These are phyloP conservation scores for Dipodomys merriami DNA, from an alignment of 2,113 vertebrate species.

Conservation along the genomic window DNA sequence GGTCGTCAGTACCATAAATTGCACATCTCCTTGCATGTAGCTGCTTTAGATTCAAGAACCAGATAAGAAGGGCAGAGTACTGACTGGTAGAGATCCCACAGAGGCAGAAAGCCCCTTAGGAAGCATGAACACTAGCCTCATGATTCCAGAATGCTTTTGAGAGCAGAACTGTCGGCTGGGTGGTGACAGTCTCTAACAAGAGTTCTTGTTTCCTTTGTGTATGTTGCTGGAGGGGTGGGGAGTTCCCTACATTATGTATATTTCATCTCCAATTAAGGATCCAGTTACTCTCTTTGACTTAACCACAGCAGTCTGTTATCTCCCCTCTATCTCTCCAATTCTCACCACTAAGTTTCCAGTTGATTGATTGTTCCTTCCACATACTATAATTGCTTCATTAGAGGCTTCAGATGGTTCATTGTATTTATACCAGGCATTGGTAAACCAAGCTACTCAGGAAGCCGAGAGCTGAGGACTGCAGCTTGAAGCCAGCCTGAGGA, in stretches of 20 bases:
- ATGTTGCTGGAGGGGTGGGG: background rate
- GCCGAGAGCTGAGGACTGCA: too few species aligned
- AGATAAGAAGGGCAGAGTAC: background rate
- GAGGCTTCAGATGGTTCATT: slow-evolving; percentile 86
- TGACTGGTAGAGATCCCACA: background rate
- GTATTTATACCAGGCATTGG: slow-evolving; percentile 23
- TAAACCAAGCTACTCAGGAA: too few species aligned
- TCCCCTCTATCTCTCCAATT: slow-evolving; percentile 78
- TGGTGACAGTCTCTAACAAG: background rate
- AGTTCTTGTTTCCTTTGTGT: background rate
- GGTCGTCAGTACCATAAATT: background rate
- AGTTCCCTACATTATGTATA: background rate
- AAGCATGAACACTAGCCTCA: background rate
- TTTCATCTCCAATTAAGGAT: slow-evolving; percentile 70
- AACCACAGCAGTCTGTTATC: slow-evolving; percentile 76
- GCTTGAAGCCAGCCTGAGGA: too few species aligned
- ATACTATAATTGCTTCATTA: slow-evolving; percentile 88
- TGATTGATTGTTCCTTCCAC: slow-evolving; percentile 86
- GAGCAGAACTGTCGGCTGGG: background rate
- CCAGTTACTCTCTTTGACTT: slow-evolving; percentile 80
- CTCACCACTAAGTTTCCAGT: slow-evolving; percentile 81
- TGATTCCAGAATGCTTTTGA: background rate
- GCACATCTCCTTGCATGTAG: background rate
- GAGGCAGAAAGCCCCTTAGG: background rate
- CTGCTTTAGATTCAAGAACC: background rate